Evolutionary conservation across 2,797 vertebrate species (phyloP).

Genomic region (Cercopithecus mitis): DNA sequence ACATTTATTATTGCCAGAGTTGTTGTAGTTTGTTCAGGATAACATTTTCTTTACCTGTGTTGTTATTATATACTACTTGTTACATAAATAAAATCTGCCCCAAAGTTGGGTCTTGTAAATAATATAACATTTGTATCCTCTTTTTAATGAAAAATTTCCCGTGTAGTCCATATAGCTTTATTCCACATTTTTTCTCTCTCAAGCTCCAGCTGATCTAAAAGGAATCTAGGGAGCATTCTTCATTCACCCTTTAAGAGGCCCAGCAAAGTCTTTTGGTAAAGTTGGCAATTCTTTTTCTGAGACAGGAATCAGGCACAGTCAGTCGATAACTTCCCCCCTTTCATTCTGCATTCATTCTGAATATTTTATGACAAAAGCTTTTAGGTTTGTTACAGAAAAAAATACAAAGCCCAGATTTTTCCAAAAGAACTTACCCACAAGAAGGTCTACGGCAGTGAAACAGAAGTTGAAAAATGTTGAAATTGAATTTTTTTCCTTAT

Average conservation of each 20-base stretch:
- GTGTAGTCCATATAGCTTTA: background rate
- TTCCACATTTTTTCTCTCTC: background rate
- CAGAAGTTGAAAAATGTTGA: background rate
- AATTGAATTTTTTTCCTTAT: background rate
- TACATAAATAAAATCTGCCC: background rate
- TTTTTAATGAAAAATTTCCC: background rate
- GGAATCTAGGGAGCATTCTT: background rate
- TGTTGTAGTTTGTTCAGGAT: background rate
- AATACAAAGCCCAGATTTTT: background rate
- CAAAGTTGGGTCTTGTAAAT: background rate
- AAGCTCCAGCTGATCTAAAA: background rate
- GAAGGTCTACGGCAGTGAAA: background rate
- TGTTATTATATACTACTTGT: background rate
- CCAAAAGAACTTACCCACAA: background rate
- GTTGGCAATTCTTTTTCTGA: background rate
- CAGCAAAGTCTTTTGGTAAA: background rate
- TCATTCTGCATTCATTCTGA: slow-evolving; percentile 19
- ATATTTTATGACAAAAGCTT: slow-evolving; percentile 59
- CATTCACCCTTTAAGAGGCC: background rate
- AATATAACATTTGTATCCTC: background rate
- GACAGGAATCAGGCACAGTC: background rate
- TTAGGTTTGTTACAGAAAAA: slow-evolving; percentile 37
- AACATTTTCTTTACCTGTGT: background rate
- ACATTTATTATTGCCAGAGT: background rate
- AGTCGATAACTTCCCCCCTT: background rate